These are phyloP conservation scores for Lutraria rhynchaena DNA, from an alignment of 1,140 invertebrate genomes.

Conservation along the genomic window DNA sequence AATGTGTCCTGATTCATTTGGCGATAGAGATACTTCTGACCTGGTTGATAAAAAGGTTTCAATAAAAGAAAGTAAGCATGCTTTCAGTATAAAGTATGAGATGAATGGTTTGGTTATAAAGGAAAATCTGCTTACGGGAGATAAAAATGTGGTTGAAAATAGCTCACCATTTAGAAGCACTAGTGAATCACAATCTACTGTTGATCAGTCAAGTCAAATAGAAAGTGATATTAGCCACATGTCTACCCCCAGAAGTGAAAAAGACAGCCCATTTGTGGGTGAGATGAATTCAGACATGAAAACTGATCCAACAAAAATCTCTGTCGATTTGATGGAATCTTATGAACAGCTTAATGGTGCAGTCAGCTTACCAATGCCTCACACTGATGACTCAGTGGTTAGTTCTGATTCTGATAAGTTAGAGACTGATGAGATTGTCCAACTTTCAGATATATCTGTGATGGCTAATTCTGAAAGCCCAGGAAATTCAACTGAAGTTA, in stretches of 20 bases:
- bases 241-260: background rate
- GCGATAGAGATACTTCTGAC: background rate
- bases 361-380: too few species aligned
- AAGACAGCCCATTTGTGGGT: background rate
- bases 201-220: background rate
- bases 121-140: conserved; percentile 52
- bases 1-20: background rate
- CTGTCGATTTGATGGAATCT: too few species aligned
- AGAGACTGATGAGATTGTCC: too few species aligned
- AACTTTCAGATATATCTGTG: too few species aligned
- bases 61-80: conserved; percentile 20
- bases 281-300: too few species aligned
- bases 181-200: conserved; percentile 13
- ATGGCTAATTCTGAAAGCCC: too few species aligned
- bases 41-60: background rate
- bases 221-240: background rate
- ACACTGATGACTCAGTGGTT: too few species aligned
- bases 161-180: conserved; percentile 31
- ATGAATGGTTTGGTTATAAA: conserved; percentile 47
- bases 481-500: too few species aligned
- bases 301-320: too few species aligned
- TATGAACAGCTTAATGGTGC: too few species aligned
- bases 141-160: conserved; percentile 55
- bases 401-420: too few species aligned
- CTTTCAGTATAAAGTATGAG: conserved; percentile 52